These are phyloP conservation scores for Pituophis catenifer DNA, from an alignment of 2,113 vertebrate genomes.

Conservation along the genomic window DNA sequence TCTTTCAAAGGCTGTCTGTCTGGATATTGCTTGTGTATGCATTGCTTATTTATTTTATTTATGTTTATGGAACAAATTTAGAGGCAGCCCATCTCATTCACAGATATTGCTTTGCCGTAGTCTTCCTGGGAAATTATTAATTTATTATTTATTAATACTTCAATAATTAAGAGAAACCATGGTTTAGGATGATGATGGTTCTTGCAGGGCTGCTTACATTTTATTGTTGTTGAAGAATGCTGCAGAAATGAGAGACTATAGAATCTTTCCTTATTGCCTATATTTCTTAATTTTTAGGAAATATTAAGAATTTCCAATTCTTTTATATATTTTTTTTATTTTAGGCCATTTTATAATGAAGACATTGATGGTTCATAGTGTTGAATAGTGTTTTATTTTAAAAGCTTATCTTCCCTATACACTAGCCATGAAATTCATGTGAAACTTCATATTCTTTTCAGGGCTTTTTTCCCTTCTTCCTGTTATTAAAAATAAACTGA, in stretches of 20 bases:
- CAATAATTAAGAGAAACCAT: neutral
- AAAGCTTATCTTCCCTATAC: conserved; percentile 82
- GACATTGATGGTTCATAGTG: neutral
- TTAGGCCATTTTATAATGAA: neutral
- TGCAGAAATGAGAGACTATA: neutral
- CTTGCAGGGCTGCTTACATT: neutral
- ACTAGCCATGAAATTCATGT: conserved; percentile 71
- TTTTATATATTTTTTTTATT: neutral
- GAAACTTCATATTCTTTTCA: conserved; percentile 82
- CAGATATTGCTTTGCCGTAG: neutral
- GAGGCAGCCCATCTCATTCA: neutral
- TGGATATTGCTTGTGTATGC: neutral
- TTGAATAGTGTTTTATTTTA: conserved; percentile 45
- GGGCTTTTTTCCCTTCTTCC: conserved; percentile 58
- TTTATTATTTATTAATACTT: neutral
- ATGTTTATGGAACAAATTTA: neutral
- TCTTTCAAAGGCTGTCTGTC: neutral
- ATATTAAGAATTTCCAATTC: neutral
- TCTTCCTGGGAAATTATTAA: neutral
- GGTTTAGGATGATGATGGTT: neutral
- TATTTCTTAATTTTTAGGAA: neutral
- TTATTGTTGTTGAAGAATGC: neutral
- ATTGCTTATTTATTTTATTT: neutral
- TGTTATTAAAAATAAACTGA: conserved; percentile 63
- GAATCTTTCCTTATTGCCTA: neutral